Evolutionary conservation across 2,797 vertebrate species (phyloP), one percentile per base, ranked within the genome.

Genomic region (Synaphobranchus kaupii): DNA sequence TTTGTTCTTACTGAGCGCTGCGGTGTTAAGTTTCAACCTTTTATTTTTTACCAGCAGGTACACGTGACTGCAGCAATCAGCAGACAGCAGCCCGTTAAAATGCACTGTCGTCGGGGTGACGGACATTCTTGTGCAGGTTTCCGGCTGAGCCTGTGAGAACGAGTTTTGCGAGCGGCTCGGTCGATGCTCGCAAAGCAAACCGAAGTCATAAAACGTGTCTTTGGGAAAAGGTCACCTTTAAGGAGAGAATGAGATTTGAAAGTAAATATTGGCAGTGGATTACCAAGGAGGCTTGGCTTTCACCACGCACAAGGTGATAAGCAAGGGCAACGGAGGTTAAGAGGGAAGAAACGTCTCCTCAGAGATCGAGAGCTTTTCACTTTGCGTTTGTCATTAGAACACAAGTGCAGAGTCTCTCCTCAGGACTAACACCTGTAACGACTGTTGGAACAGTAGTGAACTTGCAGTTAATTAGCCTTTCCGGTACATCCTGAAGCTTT

Each of bases 191-290:
- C 47, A 44, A 78, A 78, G 73, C 39, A 44, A 22, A 39, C 31
- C 20, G 0, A 78, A 47, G 13, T 15, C 73, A 4, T 78, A 78
- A 78, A 78, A 78, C 1, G 39, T 44, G 73, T 1, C 73, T 80
- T 80, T n/a, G 68, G 8, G 39, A 50, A 78, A 80, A 9, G 76
- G 76, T 71, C 76, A 80, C 76, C 44, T 80, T 80, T 10, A 47
- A 25, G 17, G 76, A 80, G 76, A 6, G 44, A 47, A 48, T 80
- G 76, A 78, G 73, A 78, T 78, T 47, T 44, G 39, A 80, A 48
- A 48, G 39, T 80, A 48, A 80, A 80, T 80, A 80, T 48, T 25
- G 22, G 76, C 39, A 1, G 76, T 22, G 76, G 76, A 80, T 48
- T 48, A 50, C 15, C 48, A 20, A 8, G 39, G 48, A 48, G 44